Conservation (phyloP, 2,888 invertebrate species). For the Agrotis ipsilon region DNA sequence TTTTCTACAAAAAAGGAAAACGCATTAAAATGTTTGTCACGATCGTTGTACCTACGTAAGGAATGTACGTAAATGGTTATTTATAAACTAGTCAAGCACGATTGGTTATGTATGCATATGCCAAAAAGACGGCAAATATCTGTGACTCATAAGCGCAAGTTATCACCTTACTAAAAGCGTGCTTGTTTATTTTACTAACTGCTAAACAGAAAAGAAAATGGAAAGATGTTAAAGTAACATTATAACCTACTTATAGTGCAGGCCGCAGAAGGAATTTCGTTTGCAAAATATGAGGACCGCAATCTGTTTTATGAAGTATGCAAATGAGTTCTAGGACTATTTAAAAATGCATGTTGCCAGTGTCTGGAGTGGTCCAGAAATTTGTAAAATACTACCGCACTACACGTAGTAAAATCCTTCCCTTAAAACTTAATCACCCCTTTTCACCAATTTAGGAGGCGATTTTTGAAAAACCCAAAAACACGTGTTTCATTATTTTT, state of each 20-base stretch:
- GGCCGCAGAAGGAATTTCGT: too few relatives aligned
- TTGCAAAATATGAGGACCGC: too few relatives aligned
- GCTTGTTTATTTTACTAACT: constrained; percentile 9
- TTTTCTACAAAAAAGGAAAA: neutral
- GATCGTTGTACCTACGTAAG: constrained; percentile 3
- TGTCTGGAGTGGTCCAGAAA: too few relatives aligned
- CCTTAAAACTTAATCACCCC: too few relatives aligned
- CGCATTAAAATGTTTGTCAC: constrained; percentile 33
- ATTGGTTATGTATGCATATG: constrained; percentile 4
- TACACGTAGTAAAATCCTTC: too few relatives aligned
- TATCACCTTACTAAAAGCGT: neutral
- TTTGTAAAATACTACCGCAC: too few relatives aligned
- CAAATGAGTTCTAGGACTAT: too few relatives aligned
- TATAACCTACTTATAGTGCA: neutral
- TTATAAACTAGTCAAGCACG: constrained; percentile 42
- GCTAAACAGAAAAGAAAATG: neutral
- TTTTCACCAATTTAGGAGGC: too few relatives aligned
- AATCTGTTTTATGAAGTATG: too few relatives aligned
- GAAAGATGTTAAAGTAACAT: neutral
- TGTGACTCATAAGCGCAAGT: constrained; percentile 30
- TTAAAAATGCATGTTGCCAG: too few relatives aligned
- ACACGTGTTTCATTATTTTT: too few relatives aligned
- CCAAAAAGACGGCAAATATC: constrained; percentile 29
- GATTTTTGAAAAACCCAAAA: too few relatives aligned
- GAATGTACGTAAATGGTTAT: constrained; percentile 46